A percentile compares a stretch with the other conserved stretches of the same genome.
These are phyloP conservation scores for Montipora capricornis DNA, from an alignment of 64 coral and sea anemone species.

Conservation along the genomic window DNA sequence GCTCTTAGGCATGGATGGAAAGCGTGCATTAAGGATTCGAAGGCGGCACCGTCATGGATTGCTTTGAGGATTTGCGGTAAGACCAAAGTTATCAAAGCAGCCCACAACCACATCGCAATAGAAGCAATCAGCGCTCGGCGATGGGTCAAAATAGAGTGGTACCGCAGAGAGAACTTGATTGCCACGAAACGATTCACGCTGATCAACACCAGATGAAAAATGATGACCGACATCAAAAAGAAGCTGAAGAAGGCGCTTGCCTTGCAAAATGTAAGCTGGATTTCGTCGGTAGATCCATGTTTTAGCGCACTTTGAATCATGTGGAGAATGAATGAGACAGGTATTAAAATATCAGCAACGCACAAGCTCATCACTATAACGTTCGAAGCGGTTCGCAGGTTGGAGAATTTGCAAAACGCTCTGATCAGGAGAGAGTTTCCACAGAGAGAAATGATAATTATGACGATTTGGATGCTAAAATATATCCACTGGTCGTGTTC, in stretches of 20 bases:
- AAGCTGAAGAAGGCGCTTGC: background rate
- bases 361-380: too few relatives aligned
- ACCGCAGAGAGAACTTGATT: background rate
- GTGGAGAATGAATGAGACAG: too few relatives aligned
- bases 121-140: conserved; percentile 2
- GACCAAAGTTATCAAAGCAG: background rate
- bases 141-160: background rate
- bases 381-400: too few relatives aligned
- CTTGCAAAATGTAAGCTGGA: background rate
- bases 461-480: too few relatives aligned
- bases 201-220: conserved; percentile 1
- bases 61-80: background rate
- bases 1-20: background rate
- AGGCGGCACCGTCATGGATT: background rate
- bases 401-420: too few relatives aligned
- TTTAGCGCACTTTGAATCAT: too few relatives aligned
- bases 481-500: too few relatives aligned
- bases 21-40: background rate
- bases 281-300: too few relatives aligned
- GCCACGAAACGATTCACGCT: conserved; percentile 10
- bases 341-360: too few relatives aligned
- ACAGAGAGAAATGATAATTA: too few relatives aligned
- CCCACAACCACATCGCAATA: background rate
- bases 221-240: background rate
- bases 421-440: too few relatives aligned